phyloP scores from a whole-genome alignment of 2,797 vertebrate genomes.

The Okamejei kenojei region DNA sequence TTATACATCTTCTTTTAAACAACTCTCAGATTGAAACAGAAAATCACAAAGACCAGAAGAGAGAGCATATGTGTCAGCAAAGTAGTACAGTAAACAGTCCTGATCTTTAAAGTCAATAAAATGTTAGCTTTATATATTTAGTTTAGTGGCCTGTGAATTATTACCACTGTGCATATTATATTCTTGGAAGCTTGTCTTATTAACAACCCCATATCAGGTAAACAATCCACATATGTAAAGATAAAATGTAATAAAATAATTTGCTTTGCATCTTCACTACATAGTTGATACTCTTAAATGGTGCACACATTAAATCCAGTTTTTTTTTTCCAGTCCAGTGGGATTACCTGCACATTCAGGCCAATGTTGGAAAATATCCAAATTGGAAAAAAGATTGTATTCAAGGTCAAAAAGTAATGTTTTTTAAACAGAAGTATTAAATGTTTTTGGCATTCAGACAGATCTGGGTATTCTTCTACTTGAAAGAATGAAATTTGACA shows the following conservation, averaged over 20 bases:
- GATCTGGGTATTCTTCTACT: too few relatives aligned
- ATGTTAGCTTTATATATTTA: not conserved
- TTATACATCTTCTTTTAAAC: not conserved
- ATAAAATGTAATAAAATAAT: too few relatives aligned
- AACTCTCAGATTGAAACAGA: not conserved
- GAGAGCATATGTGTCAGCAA: conserved; percentile 7
- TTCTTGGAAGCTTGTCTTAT: not conserved
- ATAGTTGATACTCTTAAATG: not conserved
- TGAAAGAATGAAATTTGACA: too few relatives aligned
- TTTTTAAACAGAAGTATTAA: too few relatives aligned
- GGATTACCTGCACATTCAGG: not conserved
- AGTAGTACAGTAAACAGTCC: not conserved
- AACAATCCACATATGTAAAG: not conserved
- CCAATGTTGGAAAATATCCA: not conserved
- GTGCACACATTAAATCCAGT: not conserved
- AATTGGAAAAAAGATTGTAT: not conserved
- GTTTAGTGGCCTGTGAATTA: not conserved
- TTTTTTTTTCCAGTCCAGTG: not conserved
- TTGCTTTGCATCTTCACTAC: not conserved
- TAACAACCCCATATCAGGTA: not conserved
- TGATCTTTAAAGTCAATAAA: not conserved
- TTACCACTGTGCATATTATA: not conserved
- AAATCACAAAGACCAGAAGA: not conserved
- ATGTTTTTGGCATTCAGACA: too few relatives aligned
- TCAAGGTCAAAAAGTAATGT: too few relatives aligned